A percentile compares a stretch with the other conserved stretches of the same genome.
These are phyloP conservation scores for Ephestia elutella DNA, from an alignment of 1,140 invertebrate genomes.

Conservation along the genomic window DNA sequence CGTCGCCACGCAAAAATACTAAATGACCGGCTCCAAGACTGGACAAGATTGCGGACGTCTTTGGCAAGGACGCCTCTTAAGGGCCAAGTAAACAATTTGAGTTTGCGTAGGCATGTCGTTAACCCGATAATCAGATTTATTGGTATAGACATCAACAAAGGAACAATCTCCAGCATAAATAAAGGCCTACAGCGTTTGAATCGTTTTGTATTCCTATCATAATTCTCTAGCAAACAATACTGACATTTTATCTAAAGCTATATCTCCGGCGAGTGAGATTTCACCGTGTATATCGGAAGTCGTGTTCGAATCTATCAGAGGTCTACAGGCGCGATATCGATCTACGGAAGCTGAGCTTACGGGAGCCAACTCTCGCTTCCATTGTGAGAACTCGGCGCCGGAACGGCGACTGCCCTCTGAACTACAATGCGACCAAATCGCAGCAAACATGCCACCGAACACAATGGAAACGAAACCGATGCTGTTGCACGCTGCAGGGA, in stretches of 20 bases:
- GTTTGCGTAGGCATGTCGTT: neutral
- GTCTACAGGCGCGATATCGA: slow-evolving; percentile 42
- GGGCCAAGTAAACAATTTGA: neutral
- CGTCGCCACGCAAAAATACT: slow-evolving; percentile 21
- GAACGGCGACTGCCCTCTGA: slow-evolving; percentile 57
- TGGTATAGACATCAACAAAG: slow-evolving; percentile 2
- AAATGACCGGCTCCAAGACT: slow-evolving; percentile 22
- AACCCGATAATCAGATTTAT: slow-evolving; percentile 1
- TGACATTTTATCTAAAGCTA: neutral
- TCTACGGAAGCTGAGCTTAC: slow-evolving; percentile 44
- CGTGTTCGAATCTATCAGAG: slow-evolving; percentile 26
- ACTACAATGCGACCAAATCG: slow-evolving; percentile 43
- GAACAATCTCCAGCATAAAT: neutral
- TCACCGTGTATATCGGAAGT: slow-evolving; percentile 36
- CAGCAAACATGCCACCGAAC: slow-evolving; percentile 20
- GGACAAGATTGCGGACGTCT: slow-evolving; percentile 19
- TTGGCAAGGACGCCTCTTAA: slow-evolving; percentile 13
- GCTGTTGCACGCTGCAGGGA: slow-evolving; percentile 19
- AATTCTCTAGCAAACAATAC: slow-evolving; percentile 1
- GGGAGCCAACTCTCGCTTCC: slow-evolving; percentile 53
- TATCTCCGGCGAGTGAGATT: slow-evolving; percentile 17
- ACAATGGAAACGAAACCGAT: slow-evolving; percentile 49
- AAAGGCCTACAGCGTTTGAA: neutral
- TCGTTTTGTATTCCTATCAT: slow-evolving; percentile 3
- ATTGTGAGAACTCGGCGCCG: slow-evolving; percentile 50